Percentiles rank a stretch among this genome's conserved stretches.
These are phyloP conservation scores for Hecatera dysodea DNA, from an alignment of 2,888 invertebrate species.

Conservation along the genomic window DNA sequence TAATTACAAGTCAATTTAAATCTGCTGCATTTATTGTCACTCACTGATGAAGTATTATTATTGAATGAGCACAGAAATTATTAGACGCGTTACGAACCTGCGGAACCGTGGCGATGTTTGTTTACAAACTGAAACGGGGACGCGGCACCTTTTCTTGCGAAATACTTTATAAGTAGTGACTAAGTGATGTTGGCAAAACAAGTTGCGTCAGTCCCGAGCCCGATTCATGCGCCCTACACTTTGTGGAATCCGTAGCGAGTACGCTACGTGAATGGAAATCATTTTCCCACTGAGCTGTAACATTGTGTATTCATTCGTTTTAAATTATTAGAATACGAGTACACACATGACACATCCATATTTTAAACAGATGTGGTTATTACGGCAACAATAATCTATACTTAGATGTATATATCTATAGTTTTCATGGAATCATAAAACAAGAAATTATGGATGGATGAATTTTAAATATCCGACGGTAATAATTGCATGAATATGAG, in stretches of 20 bases:
- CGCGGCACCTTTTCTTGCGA: slow-evolving; percentile 84
- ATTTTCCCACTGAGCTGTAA: slow-evolving; percentile 32
- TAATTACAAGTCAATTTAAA: slow-evolving; percentile 30
- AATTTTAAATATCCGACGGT: slow-evolving; percentile 1
- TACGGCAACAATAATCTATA: slow-evolving; percentile 6
- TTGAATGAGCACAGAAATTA: slow-evolving; percentile 43
- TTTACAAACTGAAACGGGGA: slow-evolving; percentile 84
- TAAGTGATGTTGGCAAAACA: slow-evolving; percentile 86
- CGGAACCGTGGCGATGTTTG: slow-evolving; percentile 72
- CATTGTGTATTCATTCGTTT: slow-evolving; percentile 23
- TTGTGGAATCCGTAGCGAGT: slow-evolving; percentile 47
- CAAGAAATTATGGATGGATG: neutral
- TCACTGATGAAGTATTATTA: slow-evolving; percentile 29
- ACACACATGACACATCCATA: slow-evolving; percentile 26
- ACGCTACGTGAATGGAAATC: slow-evolving; percentile 42
- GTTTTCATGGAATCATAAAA: neutral
- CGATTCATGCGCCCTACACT: slow-evolving; percentile 55
- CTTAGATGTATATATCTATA: neutral
- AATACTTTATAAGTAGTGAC: slow-evolving; percentile 80
- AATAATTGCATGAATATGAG: neutral
- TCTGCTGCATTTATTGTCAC: slow-evolving; percentile 34
- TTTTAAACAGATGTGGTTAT: slow-evolving; percentile 8
- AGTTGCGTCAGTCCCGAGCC: slow-evolving; percentile 79
- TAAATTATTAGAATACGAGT: slow-evolving; percentile 24
- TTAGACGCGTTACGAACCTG: slow-evolving; percentile 42